phyloP scores from a whole-genome alignment of 2,888 invertebrate genomes.

The Colostygia pectinataria region DNA sequence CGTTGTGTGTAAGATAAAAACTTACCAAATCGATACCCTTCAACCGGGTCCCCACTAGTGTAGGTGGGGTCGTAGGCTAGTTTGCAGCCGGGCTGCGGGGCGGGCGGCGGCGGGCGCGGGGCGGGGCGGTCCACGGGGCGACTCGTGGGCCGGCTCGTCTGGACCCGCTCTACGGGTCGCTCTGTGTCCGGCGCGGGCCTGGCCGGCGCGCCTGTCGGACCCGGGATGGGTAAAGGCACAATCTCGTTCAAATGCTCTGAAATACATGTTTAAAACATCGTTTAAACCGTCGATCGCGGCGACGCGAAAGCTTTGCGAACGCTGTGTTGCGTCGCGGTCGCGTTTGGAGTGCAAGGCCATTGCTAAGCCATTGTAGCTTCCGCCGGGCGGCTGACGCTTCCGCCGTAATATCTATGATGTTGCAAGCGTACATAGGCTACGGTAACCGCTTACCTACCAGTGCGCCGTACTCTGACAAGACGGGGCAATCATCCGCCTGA shows the following conservation, averaged over 20 bases:
- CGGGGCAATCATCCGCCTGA: too few species aligned
- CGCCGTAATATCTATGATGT: too few species aligned
- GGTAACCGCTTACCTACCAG: too few species aligned
- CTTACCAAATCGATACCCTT: slow-evolving; percentile 86
- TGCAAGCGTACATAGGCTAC: too few species aligned
- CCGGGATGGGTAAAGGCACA: slow-evolving; percentile 29
- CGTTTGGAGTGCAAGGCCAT: too few species aligned
- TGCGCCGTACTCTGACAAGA: too few species aligned
- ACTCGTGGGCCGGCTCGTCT: slow-evolving; percentile 58
- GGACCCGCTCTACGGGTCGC: slow-evolving; percentile 39
- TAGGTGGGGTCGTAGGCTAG: slow-evolving; percentile 71
- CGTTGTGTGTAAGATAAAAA: too few species aligned
- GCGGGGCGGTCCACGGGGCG: slow-evolving; percentile 53
- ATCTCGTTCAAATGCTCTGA: slow-evolving; percentile 28
- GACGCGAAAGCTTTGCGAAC: too few species aligned
- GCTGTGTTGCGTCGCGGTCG: too few species aligned
- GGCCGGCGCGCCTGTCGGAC: slow-evolving; percentile 26
- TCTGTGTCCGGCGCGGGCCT: slow-evolving; percentile 33
- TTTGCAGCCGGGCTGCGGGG: slow-evolving; percentile 78
- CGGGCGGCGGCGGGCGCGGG: slow-evolving; percentile 58
- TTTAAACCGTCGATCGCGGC: too few species aligned
- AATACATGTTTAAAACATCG: neutral
- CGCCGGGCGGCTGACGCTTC: too few species aligned
- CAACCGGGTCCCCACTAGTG: slow-evolving; percentile 75
- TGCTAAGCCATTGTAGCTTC: too few species aligned